Base-by-base conservation (phyloP, 1,140 invertebrate genomes). In the Drosophila quadrilineata region DNA sequence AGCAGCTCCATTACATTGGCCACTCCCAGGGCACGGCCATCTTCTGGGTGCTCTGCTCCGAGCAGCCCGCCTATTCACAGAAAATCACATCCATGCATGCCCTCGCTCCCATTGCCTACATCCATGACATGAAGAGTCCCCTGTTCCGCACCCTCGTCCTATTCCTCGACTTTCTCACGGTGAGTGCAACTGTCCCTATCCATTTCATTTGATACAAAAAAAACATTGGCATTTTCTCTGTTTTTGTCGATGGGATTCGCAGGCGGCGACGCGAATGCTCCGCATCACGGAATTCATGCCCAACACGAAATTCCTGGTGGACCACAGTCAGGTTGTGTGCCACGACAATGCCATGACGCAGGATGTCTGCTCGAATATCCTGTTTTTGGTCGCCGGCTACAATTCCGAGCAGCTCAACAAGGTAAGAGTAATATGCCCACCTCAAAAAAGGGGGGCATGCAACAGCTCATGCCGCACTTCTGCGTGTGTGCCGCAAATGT, bases 21-120 rank as follows among this genome's bases (percentile, higher is more conserved):
- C 93, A 95, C 86, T 93, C 92, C 4, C 90, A 90, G 89, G 95
- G 95, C 16, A 95, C 94, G 0, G 93, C 93, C 2, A 80, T 91
- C 3, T 93, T 94, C 73, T 94, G 92, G 69, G 93, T 93, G 0
- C 89, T 94, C 76, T 88, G 91, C 40, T 93, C 93, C 1, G 88
- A 91, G 19, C 89, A 90, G 24, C 93, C 94, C 0, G 91, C 94
- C 43, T 95, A 94, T 69, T 93, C 93, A 64, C 73, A 91, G 6
- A 94, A 94, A 89, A 92, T 94, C 49, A 90, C 89, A 16, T 90
- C 92, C 0, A 93, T 93, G 92, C 91, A 94, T 49, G 93, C 93
- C 0, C 86, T 95, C 52, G 94, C 92, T 1, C 94, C 94, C 10
- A 93, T 94, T 0, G 92, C 92, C 3, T 93, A 91, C 53, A 91